A percentile compares a stretch with the other conserved stretches of the same genome.
Conservation (phyloP, 2,888 invertebrate species). For the Toxonevra muliebris region DNA sequence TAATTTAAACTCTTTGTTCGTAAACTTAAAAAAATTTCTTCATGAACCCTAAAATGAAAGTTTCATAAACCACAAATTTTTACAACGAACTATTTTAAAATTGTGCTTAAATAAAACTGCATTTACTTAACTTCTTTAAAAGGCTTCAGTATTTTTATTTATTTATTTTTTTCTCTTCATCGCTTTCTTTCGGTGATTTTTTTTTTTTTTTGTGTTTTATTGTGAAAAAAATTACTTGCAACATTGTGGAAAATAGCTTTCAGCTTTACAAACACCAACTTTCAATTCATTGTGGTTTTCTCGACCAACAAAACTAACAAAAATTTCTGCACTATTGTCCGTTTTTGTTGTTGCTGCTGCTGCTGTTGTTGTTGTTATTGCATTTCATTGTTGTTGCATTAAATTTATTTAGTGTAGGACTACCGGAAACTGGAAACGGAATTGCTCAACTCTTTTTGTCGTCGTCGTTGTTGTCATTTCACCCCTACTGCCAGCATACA, state of each 20-base stretch:
- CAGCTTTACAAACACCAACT: conserved; percentile 22
- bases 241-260: conserved; percentile 25
- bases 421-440: conserved; percentile 19
- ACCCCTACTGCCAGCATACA: no score
- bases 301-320: conserved; percentile 13
- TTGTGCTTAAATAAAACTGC: no score
- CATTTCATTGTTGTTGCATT: conserved; percentile 18
- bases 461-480: background rate
- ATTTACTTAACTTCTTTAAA: no score
- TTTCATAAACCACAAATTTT: no score
- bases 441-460: background rate
- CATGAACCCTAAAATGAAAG: no score
- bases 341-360: conserved; percentile 5
- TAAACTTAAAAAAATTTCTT: no score
- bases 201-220: background rate
- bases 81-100: no score
- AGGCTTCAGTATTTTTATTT: no score
- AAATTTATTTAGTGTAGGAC: conserved; percentile 25
- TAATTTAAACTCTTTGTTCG: no score
- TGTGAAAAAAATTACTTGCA: conserved; percentile 14
- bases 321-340: conserved; percentile 22
- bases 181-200: background rate
- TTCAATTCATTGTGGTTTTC: conserved; percentile 6
- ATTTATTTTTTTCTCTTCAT: background rate
- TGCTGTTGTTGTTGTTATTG: background rate